Evolutionary conservation across 2,797 vertebrate species (phyloP), one percentile per base, ranked within the genome.

Genomic region (Myotis findleyi): DNA sequence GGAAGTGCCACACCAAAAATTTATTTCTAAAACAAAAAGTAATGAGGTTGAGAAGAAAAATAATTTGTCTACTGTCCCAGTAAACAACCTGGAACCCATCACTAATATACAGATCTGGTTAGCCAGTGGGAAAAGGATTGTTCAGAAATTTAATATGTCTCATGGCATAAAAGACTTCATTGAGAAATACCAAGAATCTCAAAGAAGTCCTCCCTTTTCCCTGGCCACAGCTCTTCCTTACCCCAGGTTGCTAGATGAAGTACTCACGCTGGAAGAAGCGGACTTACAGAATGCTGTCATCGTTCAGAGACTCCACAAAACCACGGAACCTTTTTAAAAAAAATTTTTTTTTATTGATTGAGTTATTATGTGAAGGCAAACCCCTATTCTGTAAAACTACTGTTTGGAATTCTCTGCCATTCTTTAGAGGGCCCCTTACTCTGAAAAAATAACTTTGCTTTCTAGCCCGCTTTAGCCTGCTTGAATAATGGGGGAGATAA

Each of bases 91-190:
- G 97, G 99, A 99, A 92, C 99, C 99, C 6, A 95, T 99, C 88
- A 99, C 99, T 95, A 99, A 98, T 47, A 95, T 99, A 95, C 99
- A 99, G 98, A 99, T 99, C 96, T 99, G 99, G 99, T 98, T 99
- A 98, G 99, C 99, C 51, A 99, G 99, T 27, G 99, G 99, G 95
- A 99, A 99, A 95, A 99, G 99, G 97, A 98, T 99, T 94, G 98
- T 99, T 96, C 99, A 99, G 98, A 99, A 99, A 97, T 99, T 99
- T 97, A 99, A 99, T 96, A 97, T 99, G 97, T 99, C 99, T 76
- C 99, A 99, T 97, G 99, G 99, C 97, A 98, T 99, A 97, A 98
- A 99, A 95, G 99, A 99, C 95, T 99, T 99, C 87, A 99, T 99
- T 73, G 97, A 98, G 1, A 99, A 99, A 91, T 98, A 99, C 88